A percentile compares a stretch with the other conserved stretches of the same genome.
phyloP scores from a whole-genome alignment of 2,113 vertebrate genomes.

The Laticauda laticaudata region DNA sequence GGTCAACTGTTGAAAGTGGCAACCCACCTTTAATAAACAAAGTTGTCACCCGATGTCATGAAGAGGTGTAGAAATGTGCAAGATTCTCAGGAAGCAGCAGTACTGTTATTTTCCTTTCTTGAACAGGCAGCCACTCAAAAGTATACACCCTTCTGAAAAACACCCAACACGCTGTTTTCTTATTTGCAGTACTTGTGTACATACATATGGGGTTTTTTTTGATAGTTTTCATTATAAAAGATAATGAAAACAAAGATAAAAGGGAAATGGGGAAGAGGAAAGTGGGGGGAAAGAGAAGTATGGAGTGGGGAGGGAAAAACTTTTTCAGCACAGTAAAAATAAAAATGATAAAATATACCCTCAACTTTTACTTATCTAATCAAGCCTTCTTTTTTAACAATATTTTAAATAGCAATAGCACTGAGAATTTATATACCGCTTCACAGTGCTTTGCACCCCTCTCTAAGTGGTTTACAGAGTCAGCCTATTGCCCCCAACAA shows the following conservation, averaged over 20 bases:
- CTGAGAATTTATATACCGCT: not conserved
- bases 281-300: not conserved
- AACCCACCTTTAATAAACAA: constrained; percentile 31
- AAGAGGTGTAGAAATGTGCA: not conserved
- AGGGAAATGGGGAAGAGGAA: not conserved
- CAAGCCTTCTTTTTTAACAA: not conserved
- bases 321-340: not conserved
- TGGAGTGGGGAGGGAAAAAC: not conserved
- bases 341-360: not conserved
- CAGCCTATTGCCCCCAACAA: not conserved
- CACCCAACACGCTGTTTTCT: not conserved
- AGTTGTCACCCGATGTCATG: not conserved
- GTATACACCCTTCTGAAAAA: not conserved
- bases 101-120: not conserved
- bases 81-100: not conserved
- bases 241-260: not conserved
- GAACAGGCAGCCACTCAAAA: not conserved
- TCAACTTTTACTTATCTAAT: not conserved
- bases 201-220: not conserved
- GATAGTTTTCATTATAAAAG: not conserved
- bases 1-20: not conserved
- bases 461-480: not conserved
- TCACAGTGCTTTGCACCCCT: not conserved
- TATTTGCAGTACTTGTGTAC: not conserved
- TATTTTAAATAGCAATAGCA: not conserved